phyloP scores from a whole-genome alignment of 2,888 invertebrate genomes.

The Chesias legatella region DNA sequence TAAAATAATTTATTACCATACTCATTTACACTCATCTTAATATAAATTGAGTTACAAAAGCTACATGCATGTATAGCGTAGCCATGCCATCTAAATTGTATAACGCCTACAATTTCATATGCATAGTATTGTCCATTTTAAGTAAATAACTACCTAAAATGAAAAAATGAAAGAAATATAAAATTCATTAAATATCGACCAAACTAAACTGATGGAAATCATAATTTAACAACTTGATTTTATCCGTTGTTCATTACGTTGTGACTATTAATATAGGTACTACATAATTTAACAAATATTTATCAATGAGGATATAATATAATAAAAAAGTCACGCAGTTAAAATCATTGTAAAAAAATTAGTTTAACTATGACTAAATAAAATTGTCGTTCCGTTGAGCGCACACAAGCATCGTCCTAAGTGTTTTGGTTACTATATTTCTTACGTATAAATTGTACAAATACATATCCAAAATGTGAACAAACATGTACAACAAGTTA shows the following conservation, averaged over 20 bases:
- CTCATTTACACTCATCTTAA: too few species aligned
- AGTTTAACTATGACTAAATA: too few species aligned
- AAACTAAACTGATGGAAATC: too few species aligned
- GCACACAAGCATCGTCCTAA: constrained; percentile 17
- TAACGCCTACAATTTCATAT: not conserved
- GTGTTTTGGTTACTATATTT: constrained; percentile 9
- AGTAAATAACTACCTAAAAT: constrained; percentile 27
- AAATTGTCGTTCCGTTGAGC: constrained; percentile 6
- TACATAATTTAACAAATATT: too few species aligned
- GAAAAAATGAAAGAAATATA: constrained; percentile 1
- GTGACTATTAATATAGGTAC: too few species aligned
- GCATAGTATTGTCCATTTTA: constrained; percentile 36
- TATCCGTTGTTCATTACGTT: too few species aligned
- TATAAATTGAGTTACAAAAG: constrained; percentile 36
- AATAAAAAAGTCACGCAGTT: too few species aligned
- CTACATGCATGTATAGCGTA: constrained; percentile 29
- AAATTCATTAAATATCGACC: not conserved
- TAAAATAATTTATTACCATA: too few species aligned
- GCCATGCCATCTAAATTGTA: constrained; percentile 1
- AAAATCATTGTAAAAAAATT: too few species aligned
- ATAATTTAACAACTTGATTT: too few species aligned
- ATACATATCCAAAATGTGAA: constrained; percentile 24
- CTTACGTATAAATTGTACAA: constrained; percentile 18
- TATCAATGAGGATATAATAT: too few species aligned
- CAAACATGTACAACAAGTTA: constrained; percentile 26